phyloP scores from a whole-genome alignment of 92 coral and sea anemone genomes.

The Actinostola sp. region DNA sequence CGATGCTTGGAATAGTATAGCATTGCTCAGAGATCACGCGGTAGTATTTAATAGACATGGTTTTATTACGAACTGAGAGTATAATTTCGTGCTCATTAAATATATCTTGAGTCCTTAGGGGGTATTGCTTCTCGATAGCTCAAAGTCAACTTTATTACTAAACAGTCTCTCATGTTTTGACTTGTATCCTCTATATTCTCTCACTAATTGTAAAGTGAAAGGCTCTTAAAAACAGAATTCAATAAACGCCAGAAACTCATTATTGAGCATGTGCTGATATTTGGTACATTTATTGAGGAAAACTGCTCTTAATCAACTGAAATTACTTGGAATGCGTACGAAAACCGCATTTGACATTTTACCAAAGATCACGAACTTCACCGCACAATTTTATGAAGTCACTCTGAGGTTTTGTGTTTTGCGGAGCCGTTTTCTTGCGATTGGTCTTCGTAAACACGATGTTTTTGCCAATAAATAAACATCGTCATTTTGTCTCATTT shows the following conservation, averaged over 20 bases:
- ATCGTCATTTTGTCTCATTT: neutral
- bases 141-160: neutral
- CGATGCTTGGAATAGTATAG: neutral
- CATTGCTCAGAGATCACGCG: neutral
- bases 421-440: neutral
- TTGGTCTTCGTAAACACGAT: neutral
- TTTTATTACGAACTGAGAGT: neutral
- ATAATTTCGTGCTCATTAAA: constrained; percentile 3
- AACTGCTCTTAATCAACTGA: neutral
- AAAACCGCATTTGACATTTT: neutral
- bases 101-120: neutral
- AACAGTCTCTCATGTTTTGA: neutral
- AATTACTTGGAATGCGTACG: neutral
- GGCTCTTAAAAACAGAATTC: neutral
- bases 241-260: neutral
- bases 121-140: neutral
- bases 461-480: neutral
- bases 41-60: neutral
- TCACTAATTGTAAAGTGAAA: neutral
- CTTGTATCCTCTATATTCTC: too few relatives aligned
- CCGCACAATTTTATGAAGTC: constrained; percentile 4
- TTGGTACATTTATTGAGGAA: neutral
- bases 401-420: neutral
- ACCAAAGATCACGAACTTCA: constrained; percentile 27
- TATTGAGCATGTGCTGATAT: too few relatives aligned